Evolutionary conservation across 2,797 vertebrate genomes (phyloP).

Genomic region (Rallus crepitans): DNA sequence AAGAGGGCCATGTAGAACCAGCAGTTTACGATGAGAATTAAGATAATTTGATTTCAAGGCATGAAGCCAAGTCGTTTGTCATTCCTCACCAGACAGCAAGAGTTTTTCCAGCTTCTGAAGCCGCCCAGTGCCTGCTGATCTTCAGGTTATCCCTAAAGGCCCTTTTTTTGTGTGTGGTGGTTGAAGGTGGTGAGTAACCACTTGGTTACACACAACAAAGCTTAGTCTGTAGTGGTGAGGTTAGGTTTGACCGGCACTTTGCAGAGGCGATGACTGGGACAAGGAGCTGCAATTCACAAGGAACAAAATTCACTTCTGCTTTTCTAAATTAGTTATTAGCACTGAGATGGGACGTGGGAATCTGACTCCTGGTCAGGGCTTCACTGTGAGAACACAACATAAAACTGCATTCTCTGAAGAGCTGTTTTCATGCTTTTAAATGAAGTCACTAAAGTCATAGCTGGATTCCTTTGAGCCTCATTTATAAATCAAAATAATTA

Average conservation of each 20-base stretch:
- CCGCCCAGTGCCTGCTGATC: neutral
- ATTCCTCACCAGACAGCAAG: neutral
- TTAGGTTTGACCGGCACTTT: neutral
- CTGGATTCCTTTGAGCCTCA: neutral
- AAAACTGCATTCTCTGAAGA: neutral
- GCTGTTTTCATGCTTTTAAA: neutral
- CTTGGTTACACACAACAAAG: neutral
- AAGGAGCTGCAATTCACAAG: neutral
- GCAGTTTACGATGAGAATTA: neutral
- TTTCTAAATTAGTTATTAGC: neutral
- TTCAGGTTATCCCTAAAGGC: neutral
- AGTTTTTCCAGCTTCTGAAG: neutral
- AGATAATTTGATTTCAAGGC: neutral
- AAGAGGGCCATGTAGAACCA: neutral
- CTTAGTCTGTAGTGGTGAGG: neutral
- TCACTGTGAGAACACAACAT: neutral
- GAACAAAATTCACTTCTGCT: neutral
- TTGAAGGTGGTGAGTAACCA: neutral
- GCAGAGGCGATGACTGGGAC: neutral
- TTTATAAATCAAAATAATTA: slow-evolving; percentile 17
- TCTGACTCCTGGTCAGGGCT: neutral
- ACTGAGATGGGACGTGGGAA: neutral
- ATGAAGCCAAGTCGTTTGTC: neutral
- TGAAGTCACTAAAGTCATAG: neutral
- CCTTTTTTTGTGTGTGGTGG: neutral